phyloP scores from a whole-genome alignment of 1,140 invertebrate species.

The Chlorops oryzae region DNA sequence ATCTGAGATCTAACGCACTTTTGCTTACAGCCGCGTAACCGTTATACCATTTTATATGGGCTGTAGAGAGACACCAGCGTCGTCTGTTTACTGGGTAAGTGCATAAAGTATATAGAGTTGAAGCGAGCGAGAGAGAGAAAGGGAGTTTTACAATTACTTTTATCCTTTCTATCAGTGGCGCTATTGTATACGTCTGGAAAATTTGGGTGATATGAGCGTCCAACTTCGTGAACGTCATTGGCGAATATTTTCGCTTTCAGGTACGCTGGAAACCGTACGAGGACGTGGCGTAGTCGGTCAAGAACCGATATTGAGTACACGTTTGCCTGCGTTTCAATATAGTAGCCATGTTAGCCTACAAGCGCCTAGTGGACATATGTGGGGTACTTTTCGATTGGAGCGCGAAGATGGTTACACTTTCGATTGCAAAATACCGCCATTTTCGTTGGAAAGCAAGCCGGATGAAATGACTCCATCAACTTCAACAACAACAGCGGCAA shows the following conservation, averaged over 20 bases:
- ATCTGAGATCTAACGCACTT: no score
- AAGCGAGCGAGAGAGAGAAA: no score
- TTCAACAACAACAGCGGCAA: no score
- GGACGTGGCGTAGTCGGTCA: conserved; percentile 92
- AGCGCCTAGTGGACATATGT: conserved; percentile 97
- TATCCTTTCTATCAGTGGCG: conserved; percentile 65
- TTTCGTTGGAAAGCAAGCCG: conserved; percentile 88
- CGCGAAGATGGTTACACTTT: conserved; percentile 92
- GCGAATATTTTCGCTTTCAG: conserved; percentile 92
- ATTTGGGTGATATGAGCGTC: conserved; percentile 80
- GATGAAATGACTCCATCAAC: conserved; percentile 62
- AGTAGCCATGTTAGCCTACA: conserved; percentile 94
- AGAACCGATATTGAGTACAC: conserved; percentile 83
- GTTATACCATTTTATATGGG: conserved; percentile 90
- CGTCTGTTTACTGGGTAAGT: conserved; percentile 85
- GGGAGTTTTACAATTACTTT: neutral
- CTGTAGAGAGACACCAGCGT: conserved; percentile 79
- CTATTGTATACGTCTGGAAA: conserved; percentile 93
- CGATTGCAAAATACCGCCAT: conserved; percentile 93
- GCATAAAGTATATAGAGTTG: neutral
- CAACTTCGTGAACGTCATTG: conserved; percentile 92
- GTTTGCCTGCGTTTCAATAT: conserved; percentile 93
- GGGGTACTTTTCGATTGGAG: conserved; percentile 96
- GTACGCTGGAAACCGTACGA: conserved; percentile 89
- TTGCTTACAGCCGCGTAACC: no score